Percentiles rank a stretch among this genome's conserved stretches.
Conservation (phyloP, 2,888 invertebrate genomes). For the Odontothrips loti region DNA sequence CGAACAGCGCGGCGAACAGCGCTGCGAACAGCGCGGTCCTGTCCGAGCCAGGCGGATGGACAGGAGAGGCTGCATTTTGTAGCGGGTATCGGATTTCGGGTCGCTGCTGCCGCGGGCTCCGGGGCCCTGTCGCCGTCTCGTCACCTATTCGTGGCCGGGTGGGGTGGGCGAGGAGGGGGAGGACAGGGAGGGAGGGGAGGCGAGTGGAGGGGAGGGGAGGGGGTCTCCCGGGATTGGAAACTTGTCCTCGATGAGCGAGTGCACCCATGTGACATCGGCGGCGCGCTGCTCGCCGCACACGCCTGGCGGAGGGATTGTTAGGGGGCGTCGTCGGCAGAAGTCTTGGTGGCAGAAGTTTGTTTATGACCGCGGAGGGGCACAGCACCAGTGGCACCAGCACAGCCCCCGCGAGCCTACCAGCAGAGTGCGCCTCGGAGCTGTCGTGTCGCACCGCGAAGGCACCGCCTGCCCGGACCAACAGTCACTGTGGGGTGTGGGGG, state of each 20-base stretch:
- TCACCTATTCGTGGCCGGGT: too few relatives aligned
- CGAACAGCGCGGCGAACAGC: neutral
- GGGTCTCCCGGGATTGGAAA: neutral
- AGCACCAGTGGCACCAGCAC: neutral
- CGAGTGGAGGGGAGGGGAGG: neutral
- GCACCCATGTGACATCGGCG: neutral
- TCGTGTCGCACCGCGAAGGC: too few relatives aligned
- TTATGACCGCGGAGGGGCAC: neutral
- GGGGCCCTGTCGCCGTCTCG: neutral
- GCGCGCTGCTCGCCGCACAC: neutral
- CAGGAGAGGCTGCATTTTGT: neutral
- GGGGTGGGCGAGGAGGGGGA: neutral
- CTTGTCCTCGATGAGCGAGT: slow-evolving; percentile 24
- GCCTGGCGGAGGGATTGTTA: neutral
- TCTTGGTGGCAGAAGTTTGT: slow-evolving; percentile 1
- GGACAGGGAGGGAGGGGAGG: neutral
- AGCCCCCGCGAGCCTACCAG: neutral
- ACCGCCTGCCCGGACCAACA: too few relatives aligned
- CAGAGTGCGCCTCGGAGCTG: neutral
- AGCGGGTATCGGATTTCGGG: neutral
- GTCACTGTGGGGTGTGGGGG: too few relatives aligned
- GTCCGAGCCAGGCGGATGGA: too few relatives aligned
- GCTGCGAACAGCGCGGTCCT: too few relatives aligned
- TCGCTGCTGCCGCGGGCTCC: neutral
- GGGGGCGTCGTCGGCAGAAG: neutral